A percentile compares a stretch with the other conserved stretches of the same genome.
Conservation (phyloP, 2,797 vertebrate species). For the Pterois miles region DNA sequence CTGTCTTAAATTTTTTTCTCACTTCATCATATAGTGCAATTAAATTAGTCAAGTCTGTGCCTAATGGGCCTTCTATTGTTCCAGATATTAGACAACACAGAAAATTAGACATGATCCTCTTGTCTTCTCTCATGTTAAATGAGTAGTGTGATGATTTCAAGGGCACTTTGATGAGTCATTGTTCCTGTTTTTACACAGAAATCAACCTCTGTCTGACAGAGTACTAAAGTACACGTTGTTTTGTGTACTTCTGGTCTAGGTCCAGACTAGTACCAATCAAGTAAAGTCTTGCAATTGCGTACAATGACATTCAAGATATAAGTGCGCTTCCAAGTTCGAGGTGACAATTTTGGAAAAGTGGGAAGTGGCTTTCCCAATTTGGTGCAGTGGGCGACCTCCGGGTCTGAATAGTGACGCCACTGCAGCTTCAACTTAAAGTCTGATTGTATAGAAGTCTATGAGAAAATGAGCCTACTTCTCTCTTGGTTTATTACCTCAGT, state of each 20-base stretch:
- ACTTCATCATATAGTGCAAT: slow-evolving; percentile 45
- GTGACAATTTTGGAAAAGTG: background rate
- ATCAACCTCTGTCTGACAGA: background rate
- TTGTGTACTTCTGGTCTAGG: background rate
- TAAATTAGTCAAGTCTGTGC: slow-evolving; percentile 50
- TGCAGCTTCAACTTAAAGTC: no score
- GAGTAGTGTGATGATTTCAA: background rate
- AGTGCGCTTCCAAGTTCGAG: background rate
- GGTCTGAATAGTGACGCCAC: no score
- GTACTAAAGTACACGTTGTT: background rate
- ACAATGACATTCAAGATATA: background rate
- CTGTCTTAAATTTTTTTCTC: slow-evolving; percentile 39
- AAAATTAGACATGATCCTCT: slow-evolving; percentile 32
- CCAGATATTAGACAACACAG: slow-evolving; percentile 45
- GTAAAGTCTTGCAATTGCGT: background rate
- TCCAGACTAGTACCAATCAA: background rate
- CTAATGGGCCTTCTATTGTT: slow-evolving; percentile 58
- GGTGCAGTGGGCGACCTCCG: background rate
- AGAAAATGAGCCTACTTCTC: no score
- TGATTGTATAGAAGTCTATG: no score
- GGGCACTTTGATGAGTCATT: background rate
- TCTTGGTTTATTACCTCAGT: no score
- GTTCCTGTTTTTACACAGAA: background rate
- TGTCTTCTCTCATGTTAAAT: slow-evolving; percentile 20
- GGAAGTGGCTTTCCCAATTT: background rate